Conservation (phyloP, 2,888 invertebrate genomes). For the Epinotia demarniana region DNA sequence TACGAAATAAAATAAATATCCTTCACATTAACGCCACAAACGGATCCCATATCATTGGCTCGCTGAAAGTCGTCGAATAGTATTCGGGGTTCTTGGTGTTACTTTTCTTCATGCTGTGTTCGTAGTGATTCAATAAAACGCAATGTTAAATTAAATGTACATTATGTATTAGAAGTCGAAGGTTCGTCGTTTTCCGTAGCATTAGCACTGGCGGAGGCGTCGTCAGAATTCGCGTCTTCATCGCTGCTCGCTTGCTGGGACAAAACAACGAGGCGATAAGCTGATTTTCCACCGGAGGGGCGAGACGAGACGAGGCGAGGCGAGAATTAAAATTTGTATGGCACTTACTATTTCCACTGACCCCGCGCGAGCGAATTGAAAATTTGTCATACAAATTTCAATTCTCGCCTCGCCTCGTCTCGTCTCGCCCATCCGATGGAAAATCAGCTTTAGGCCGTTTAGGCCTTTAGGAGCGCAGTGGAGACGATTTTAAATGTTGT, state of each 20-base stretch:
- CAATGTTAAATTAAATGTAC: neutral
- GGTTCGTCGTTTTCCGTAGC: conserved; percentile 49
- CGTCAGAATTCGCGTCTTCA: conserved; percentile 63
- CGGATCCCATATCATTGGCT: neutral
- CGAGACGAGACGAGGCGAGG: too few relatives aligned
- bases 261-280: neutral
- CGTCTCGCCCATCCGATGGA: too few relatives aligned
- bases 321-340: too few relatives aligned
- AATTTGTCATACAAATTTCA: too few relatives aligned
- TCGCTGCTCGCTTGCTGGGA: conserved; percentile 61
- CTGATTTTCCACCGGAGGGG: too few relatives aligned
- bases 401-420: too few relatives aligned
- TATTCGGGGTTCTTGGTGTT: neutral
- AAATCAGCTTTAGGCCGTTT: too few relatives aligned
- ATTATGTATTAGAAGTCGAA: conserved; percentile 42
- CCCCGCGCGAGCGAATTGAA: too few relatives aligned
- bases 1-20: neutral
- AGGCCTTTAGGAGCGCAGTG: too few relatives aligned
- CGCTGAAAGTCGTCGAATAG: neutral
- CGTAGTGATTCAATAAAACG: conserved; percentile 1
- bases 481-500: too few relatives aligned
- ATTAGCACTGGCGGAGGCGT: conserved; percentile 51
- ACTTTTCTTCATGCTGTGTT: neutral
- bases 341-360: too few relatives aligned
- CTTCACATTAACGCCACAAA: neutral